These are phyloP conservation scores for Megalopta genalis DNA, from an alignment of 1,140 invertebrate genomes.

Conservation along the genomic window DNA sequence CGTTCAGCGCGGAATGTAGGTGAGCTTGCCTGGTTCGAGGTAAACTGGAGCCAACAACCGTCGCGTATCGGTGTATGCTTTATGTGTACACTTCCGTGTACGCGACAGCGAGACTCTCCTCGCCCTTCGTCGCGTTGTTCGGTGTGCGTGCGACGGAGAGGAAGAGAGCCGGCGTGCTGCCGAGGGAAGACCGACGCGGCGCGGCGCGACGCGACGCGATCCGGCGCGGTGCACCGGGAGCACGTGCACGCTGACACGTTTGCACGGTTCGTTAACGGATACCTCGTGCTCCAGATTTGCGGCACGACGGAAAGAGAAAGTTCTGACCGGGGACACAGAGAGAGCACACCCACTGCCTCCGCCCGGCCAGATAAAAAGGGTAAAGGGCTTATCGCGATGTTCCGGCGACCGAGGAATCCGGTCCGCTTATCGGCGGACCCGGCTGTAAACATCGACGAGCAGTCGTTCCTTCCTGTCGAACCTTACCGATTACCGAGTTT, in stretches of 20 bases:
- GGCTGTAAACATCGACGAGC: slow-evolving; percentile 18
- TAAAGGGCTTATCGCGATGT: slow-evolving; percentile 40
- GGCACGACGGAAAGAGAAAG: slow-evolving; percentile 10
- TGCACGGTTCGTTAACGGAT: slow-evolving; percentile 49
- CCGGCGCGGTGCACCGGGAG: neutral
- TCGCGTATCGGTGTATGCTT: slow-evolving; percentile 8
- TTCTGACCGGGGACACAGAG: too few relatives aligned
- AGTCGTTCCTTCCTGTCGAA: neutral
- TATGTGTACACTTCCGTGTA: slow-evolving; percentile 34
- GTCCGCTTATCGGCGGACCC: slow-evolving; percentile 18
- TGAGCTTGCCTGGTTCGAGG: slow-evolving; percentile 57
- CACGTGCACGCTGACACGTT: slow-evolving; percentile 33
- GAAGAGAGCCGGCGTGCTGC: neutral
- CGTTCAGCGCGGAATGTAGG: slow-evolving; percentile 52
- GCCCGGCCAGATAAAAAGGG: neutral
- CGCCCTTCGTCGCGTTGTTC: too few relatives aligned
- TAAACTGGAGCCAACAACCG: slow-evolving; percentile 42
- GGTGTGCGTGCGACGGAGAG: too few relatives aligned
- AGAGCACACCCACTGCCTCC: too few relatives aligned
- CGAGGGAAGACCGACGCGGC: neutral
- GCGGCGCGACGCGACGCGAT: too few relatives aligned
- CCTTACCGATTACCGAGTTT: neutral
- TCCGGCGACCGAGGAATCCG: slow-evolving; percentile 27
- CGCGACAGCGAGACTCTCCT: neutral
- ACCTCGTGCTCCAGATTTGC: slow-evolving; percentile 50